Evolutionary conservation across 2,888 invertebrate species (phyloP), one percentile per base, ranked within the genome.

Genomic region (Tribolium freemani): DNA sequence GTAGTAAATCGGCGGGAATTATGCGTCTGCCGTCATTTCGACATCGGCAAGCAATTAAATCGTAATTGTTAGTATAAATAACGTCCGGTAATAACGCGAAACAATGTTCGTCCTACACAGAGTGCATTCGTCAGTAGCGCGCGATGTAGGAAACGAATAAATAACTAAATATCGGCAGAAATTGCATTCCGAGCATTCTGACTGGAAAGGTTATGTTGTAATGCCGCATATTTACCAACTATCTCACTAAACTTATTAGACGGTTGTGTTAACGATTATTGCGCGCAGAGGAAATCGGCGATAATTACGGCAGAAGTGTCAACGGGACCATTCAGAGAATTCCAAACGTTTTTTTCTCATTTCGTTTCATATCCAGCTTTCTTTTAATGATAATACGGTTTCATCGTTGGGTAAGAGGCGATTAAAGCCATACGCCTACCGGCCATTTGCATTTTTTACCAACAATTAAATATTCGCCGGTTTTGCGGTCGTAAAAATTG

Each of bases 161-260:
- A 72, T 72, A 67, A 72, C 48, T 26, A 67, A 72, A 67, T 71
- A 71, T 71, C 71, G 60, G 16, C 67, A 67, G 64, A 60, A 67
- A 61, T 72, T 54, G 61, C 71, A 72, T 72, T 72, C 71, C 61
- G 20, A 13, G 20, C 71, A 72, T 72, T 67, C 71, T 48, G 54
- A 11, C 54, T 31, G 30, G 53, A 72, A 67, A 68, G 60, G 71
- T 72, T 72, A 60, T 67, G 71, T 67, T 54, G 67, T 72, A 68
- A 72, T 60, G 45, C 60, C 60, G 60, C 67, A 71, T 71, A 67
- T 71, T 67, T 67, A 71, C 66, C 68, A 48, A 30, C 30, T 20
- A 44, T 64, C 48, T 44, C 38, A 53, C 51, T 51, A 68, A 63
- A 48, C 45, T 31, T 30, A 46, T 46, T 46, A 58, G 48, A 61